Conservation (phyloP, 1,140 invertebrate genomes). For the Diprion similis region DNA sequence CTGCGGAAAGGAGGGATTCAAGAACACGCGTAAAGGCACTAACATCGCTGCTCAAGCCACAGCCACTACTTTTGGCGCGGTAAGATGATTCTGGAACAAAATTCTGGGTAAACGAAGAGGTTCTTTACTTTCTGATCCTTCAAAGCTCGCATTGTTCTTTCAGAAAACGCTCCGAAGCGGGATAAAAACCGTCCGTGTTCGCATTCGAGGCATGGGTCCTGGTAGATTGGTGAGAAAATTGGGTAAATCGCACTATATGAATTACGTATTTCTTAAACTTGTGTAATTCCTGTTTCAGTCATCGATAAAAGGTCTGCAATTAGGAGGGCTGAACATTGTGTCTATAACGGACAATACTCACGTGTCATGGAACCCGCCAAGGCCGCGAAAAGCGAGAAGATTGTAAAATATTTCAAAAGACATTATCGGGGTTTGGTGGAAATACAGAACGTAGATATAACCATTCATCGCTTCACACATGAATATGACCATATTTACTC, state of each 20-base stretch:
- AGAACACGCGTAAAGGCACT: slow-evolving; percentile 93
- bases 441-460: no score
- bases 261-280: slow-evolving; percentile 25
- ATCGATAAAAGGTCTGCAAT: slow-evolving; percentile 91
- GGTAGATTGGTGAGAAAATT: slow-evolving; percentile 79
- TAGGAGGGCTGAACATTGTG: slow-evolving; percentile 86
- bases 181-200: slow-evolving; percentile 75
- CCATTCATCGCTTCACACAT: no score
- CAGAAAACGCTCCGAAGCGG: slow-evolving; percentile 79
- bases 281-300: slow-evolving; percentile 64
- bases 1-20: slow-evolving; percentile 92
- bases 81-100: slow-evolving; percentile 52
- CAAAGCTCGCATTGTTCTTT: slow-evolving; percentile 48
- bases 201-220: slow-evolving; percentile 82
- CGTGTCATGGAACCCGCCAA: slow-evolving; percentile 78
- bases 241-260: slow-evolving; percentile 16
- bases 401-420: slow-evolving; percentile 61
- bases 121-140: not conserved
- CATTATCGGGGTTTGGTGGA: no score
- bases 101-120: not conserved
- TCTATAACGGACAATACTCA: slow-evolving; percentile 90
- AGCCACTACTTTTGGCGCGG: slow-evolving; percentile 77
- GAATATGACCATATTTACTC: no score
- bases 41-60: slow-evolving; percentile 96
- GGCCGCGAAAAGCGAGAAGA: slow-evolving; percentile 78